A percentile compares a stretch with the other conserved stretches of the same genome.
phyloP scores from a whole-genome alignment of 2,113 vertebrate genomes.

The Larimichthys crocea region DNA sequence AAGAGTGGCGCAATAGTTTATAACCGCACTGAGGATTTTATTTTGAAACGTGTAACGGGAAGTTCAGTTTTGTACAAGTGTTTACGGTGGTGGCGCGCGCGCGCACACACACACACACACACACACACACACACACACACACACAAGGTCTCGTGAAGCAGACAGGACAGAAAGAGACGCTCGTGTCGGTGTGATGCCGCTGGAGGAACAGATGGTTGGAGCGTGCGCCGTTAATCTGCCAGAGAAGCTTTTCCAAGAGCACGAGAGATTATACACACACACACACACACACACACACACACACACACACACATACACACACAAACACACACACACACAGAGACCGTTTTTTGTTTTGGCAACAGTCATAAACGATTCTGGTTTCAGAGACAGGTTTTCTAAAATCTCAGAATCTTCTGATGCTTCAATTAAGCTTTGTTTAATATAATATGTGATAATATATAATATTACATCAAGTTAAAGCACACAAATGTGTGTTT shows the following conservation, averaged over 20 bases:
- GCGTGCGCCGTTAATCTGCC: slow-evolving; percentile 74
- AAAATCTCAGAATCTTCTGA: background rate
- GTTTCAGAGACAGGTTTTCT: background rate
- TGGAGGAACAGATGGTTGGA: slow-evolving; percentile 76
- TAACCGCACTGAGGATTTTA: background rate
- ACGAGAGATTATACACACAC: slow-evolving; percentile 58
- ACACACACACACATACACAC: background rate
- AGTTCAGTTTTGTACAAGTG: background rate
- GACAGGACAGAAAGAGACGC: background rate
- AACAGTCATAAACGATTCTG: background rate
- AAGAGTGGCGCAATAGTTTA: background rate
- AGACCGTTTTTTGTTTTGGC: slow-evolving; percentile 10
- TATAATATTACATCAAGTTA: background rate
- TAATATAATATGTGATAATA: background rate
- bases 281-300: too few relatives aligned
- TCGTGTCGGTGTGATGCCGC: slow-evolving; percentile 29
- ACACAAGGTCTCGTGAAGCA: background rate
- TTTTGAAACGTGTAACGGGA: slow-evolving; percentile 30
- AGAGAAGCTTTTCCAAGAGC: slow-evolving; percentile 65
- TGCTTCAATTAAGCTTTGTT: background rate
- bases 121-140: too few relatives aligned
- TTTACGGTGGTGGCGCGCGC: too few relatives aligned
- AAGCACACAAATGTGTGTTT: too few relatives aligned
- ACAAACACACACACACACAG: slow-evolving; percentile 18
- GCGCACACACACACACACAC: too few relatives aligned